Percentiles rank a stretch among this genome's conserved stretches.
phyloP scores from a whole-genome alignment of 1,140 invertebrate genomes.

The Pachyrhynchus sulphureomaculatus region DNA sequence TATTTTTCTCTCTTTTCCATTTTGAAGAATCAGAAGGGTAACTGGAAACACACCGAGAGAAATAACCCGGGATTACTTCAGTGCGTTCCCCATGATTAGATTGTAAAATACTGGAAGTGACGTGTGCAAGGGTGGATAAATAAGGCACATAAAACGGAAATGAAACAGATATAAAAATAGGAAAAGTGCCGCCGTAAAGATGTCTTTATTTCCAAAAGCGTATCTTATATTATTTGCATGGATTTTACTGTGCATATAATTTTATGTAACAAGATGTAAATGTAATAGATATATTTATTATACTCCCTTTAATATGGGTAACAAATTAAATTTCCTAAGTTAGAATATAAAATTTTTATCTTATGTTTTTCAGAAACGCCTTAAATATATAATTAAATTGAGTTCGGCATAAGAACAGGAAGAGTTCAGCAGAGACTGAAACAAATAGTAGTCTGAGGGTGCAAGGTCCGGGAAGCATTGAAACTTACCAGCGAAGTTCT shows the following conservation, averaged over 20 bases:
- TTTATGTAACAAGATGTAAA: conserved; percentile 11
- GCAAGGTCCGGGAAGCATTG: too few species aligned
- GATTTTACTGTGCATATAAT: conserved; percentile 12
- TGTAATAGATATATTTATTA: too few species aligned
- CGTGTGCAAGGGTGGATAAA: conserved; percentile 53
- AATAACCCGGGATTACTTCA: conserved; percentile 53
- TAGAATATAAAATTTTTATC: too few species aligned
- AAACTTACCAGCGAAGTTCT: too few species aligned
- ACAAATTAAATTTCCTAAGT: too few species aligned
- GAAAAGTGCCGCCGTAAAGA: conserved; percentile 44
- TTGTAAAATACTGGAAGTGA: conserved; percentile 55
- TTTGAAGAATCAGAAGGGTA: conserved; percentile 35
- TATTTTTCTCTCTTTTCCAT: conserved; percentile 9
- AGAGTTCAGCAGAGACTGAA: too few species aligned
- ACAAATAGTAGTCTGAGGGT: too few species aligned
- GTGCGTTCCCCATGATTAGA: conserved; percentile 55
- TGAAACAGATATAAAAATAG: conserved; percentile 54
- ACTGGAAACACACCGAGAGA: conserved; percentile 51
- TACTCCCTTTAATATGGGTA: too few species aligned
- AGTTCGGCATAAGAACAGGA: too few species aligned
- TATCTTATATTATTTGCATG: conserved; percentile 15
- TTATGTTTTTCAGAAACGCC: too few species aligned
- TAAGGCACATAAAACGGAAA: conserved; percentile 53
- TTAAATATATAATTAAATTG: too few species aligned
- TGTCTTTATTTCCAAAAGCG: conserved; percentile 31